Conservation (phyloP, 1,140 invertebrate genomes). For the Drosophila insularis region DNA sequence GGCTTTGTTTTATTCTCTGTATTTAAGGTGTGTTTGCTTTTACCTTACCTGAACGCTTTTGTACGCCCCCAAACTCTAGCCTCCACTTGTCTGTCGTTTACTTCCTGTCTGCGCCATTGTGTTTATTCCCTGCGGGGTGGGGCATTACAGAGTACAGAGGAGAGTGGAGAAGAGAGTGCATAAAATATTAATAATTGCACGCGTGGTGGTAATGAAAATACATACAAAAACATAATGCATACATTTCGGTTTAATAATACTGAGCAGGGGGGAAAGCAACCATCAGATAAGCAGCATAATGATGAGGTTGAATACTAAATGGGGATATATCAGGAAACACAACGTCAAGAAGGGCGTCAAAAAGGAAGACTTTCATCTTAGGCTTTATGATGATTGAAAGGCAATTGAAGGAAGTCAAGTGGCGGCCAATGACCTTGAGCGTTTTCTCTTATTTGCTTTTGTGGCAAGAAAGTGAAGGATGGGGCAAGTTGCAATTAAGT, state of each 20-base stretch:
- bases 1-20: conserved; percentile 47
- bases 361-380: conserved; percentile 14
- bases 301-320: conserved; percentile 36
- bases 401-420: conserved; percentile 55
- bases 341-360: not conserved
- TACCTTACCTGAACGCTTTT: conserved; percentile 24
- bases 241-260: conserved; percentile 69
- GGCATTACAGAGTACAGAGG: conserved; percentile 1
- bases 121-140: conserved; percentile 16
- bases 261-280: conserved; percentile 11
- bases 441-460: not conserved
- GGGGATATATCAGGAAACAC: conserved; percentile 4
- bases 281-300: conserved; percentile 46
- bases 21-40: conserved; percentile 57
- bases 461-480: not conserved
- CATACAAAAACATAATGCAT: conserved; percentile 65
- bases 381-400: conserved; percentile 66
- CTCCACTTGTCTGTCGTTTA: conserved; percentile 40
- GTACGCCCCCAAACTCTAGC: not conserved
- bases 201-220: conserved; percentile 76
- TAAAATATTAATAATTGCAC: conserved; percentile 78
- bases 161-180: conserved; percentile 51
- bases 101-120: conserved; percentile 65
- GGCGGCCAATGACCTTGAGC: conserved; percentile 48
- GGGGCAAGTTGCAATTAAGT: not conserved